Base-by-base conservation (phyloP, 2,797 vertebrate species). In the Linurgus olivaceus region DNA sequence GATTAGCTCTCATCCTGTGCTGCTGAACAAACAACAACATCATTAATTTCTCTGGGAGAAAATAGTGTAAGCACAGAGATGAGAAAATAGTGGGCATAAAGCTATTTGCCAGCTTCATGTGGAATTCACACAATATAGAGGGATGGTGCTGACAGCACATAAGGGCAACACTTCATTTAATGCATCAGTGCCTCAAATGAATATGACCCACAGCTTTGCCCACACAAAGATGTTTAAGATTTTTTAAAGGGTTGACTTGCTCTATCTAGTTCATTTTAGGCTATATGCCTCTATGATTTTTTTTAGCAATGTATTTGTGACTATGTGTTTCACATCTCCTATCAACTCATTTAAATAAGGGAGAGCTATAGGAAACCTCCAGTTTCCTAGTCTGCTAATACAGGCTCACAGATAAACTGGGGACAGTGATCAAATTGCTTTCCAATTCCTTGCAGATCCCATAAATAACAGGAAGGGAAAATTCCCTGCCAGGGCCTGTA, bases 1-100 rank as follows among this genome's bases (percentile, higher is more conserved):
- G 73, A 81, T 91, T 58, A 94, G 51, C 24, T 95, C 82, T 91
- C 82, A 81, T 95, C 94, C 94, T 90, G 73, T 74, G 70, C 82
- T 86, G 25, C 90, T 93, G 90, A 95, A 90, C 86, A 94, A 94
- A 88, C 89, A 93, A 11, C 59, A 85, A 54, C 55, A 45, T 37
- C 85, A 55, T 86, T 94, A 94, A 86, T 72, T 94, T 79, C 58
- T 90, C 58, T 15, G 38, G 80, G 62, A 90, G 88, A 86, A 90
- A 89, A 68, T 11, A 80, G n/a, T 5, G n/a, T 72, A 76, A 93
- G 45, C 54, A 55, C 16, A 75, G 87, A 77, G 68, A 81, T 68
- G 71, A 58, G 70, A 75, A 91, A 93, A 88, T 35, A 94, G 62
- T 42, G 48, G 72, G 38, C 85, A 81, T 26, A 50, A 93, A 91